Evolutionary conservation across 2,797 vertebrate species (phyloP).

Genomic region (Sparidentex hasta): DNA sequence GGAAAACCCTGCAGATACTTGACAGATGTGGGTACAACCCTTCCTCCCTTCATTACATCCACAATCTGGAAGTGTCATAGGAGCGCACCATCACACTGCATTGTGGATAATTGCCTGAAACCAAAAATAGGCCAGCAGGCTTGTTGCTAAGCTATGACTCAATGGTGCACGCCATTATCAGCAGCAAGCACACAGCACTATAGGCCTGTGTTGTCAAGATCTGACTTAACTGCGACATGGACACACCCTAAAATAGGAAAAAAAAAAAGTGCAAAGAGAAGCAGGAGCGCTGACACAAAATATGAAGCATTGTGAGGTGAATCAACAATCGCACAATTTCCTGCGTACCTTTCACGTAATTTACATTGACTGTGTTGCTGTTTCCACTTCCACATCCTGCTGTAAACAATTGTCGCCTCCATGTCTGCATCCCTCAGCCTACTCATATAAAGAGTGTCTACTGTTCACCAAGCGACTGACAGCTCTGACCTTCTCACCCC

Average conservation of each 20-base stretch:
- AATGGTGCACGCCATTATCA: constrained; percentile 66
- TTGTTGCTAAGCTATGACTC: constrained; percentile 82
- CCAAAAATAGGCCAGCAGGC: constrained; percentile 76
- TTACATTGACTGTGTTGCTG: constrained; percentile 29
- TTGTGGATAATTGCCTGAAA: constrained; percentile 78
- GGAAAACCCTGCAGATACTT: constrained; percentile 26
- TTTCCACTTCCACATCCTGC: constrained; percentile 12
- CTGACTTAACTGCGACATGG: constrained; percentile 52
- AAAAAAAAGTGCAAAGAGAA: constrained; percentile 35
- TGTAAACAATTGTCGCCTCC: constrained; percentile 23
- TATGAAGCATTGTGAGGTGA: background rate
- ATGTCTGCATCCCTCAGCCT: constrained; percentile 14
- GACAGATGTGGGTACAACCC: constrained; percentile 49
- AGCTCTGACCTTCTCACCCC: constrained; percentile 54
- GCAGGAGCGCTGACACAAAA: constrained; percentile 5
- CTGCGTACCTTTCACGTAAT: background rate
- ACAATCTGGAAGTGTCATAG: constrained; percentile 62
- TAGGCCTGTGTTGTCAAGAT: constrained; percentile 50
- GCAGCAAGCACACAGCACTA: constrained; percentile 52
- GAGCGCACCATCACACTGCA: constrained; percentile 59
- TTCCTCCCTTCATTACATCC: constrained; percentile 65
- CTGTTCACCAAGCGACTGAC: constrained; percentile 42
- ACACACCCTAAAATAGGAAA: constrained; percentile 55
- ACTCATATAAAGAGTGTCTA: constrained; percentile 9
- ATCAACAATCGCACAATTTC: constrained; percentile 7